Evolutionary conservation across 1,140 invertebrate genomes (phyloP), one percentile per base, ranked within the genome.

Genomic region (Myzus persicae): DNA sequence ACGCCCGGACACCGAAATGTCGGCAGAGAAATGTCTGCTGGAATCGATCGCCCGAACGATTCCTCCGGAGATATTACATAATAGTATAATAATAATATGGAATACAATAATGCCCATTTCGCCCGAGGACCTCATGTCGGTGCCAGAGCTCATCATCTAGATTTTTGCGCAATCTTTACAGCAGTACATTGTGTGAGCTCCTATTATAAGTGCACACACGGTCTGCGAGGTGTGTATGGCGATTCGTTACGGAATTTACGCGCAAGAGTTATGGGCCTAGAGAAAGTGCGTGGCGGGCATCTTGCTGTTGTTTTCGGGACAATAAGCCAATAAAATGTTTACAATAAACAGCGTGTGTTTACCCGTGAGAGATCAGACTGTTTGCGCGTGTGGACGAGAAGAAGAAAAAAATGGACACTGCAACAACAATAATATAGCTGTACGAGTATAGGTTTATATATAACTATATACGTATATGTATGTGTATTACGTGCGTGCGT

Each of bases 311-410:
- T 92, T 92, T 81, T 92, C 91, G 44, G 44, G 9, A 92, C 44
- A 82, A 92, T 82, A 82, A 82, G 44, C 38, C 67, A 48, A 92
- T 92, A 92, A 92, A 92, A 92, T 51, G 9, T 92, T 92, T 84
- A 82, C 44, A 84, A 92, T 92, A 84, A 92, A 92, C 91, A 92
- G 91, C 91, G 91, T 92, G 91, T 92, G 90, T 76, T 44, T 76
- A 42, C 54, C 14, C 40, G 3, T 22, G 6, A n/a, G 6, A n/a
- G 90, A 54, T 89, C 85, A 8, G 18, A 90, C 51, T 26, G 40
- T 92, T 46, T 11, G 24, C 20, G 76, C 18, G 36, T 54, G 51
- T 26, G 38, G 36, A 54, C 40, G 88, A 18, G 3, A 11, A 82
- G 51, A 46, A 46, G 40, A 92, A 76, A 91, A 92, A 92, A 92